A percentile compares a stretch with the other conserved stretches of the same genome.
These are phyloP conservation scores for Acridotheres tristis DNA, from an alignment of 2,797 vertebrate species.

Conservation along the genomic window DNA sequence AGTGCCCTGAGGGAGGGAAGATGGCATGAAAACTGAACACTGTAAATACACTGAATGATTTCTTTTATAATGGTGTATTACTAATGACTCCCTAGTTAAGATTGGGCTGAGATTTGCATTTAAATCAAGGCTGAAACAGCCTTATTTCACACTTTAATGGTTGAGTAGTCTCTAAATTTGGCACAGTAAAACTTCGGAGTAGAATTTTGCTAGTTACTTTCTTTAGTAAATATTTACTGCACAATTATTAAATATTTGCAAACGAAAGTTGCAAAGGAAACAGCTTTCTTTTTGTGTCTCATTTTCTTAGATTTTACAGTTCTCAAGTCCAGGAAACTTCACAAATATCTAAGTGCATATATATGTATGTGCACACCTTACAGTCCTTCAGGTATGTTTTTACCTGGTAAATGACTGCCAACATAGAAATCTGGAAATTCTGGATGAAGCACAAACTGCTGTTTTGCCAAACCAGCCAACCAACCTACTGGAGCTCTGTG, in stretches of 20 bases:
- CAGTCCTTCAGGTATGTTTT: background rate
- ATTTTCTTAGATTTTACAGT: background rate
- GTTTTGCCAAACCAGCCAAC: background rate
- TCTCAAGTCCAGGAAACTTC: background rate
- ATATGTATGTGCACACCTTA: background rate
- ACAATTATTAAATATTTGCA: background rate
- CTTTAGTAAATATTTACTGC: conserved; percentile 31
- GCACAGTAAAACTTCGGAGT: conserved; percentile 19
- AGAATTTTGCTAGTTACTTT: background rate
- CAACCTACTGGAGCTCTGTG: background rate
- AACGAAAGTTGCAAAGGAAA: background rate
- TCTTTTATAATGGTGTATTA: background rate
- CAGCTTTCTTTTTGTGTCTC: background rate
- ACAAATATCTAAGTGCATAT: background rate
- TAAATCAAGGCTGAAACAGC: conserved; percentile 40
- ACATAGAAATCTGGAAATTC: background rate
- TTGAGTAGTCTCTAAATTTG: conserved; percentile 28
- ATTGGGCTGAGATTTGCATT: conserved; percentile 14
- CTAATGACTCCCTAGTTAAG: conserved; percentile 16
- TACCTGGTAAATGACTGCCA: background rate
- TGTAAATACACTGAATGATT: background rate
- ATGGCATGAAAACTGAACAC: conserved; percentile 6
- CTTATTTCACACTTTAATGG: conserved; percentile 35
- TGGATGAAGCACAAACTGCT: background rate
- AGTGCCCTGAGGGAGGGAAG: background rate